phyloP scores from a whole-genome alignment of 2,797 vertebrate genomes.

The Harpagifer antarcticus region DNA sequence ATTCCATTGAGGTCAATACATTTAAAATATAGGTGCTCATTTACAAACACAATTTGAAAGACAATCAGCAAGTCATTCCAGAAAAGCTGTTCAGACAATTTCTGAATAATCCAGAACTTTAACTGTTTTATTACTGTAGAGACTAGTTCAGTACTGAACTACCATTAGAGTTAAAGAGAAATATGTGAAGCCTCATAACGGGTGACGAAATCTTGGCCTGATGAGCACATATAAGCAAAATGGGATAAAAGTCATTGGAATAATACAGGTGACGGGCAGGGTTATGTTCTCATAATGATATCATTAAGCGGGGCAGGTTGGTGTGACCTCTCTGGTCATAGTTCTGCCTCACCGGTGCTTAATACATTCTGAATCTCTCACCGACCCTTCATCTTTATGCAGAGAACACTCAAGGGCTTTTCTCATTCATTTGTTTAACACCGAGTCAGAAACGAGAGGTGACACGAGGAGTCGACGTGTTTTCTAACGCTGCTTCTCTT shows the following conservation, averaged over 20 bases:
- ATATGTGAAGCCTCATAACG: not conserved
- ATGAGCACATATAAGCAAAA: not conserved
- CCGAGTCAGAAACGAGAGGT: not conserved
- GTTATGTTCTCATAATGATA: conserved; percentile 19
- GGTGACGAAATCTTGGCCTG: not conserved
- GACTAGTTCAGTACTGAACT: not conserved
- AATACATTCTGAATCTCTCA: conserved; percentile 37
- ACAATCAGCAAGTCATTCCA: too few relatives aligned
- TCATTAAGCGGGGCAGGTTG: conserved; percentile 31
- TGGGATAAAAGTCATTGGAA: conserved; percentile 13
- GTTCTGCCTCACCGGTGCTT: conserved; percentile 34
- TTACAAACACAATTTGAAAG: too few relatives aligned
- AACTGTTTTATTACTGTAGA: too few relatives aligned
- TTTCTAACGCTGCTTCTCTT: not conserved
- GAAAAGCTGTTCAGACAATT: too few relatives aligned
- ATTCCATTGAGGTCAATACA: too few relatives aligned
- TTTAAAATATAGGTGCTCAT: too few relatives aligned
- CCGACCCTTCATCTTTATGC: conserved; percentile 26
- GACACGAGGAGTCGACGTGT: not conserved
- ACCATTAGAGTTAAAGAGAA: not conserved
- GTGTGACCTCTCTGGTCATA: conserved; percentile 32
- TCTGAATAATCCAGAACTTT: too few relatives aligned
- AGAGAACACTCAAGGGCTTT: conserved; percentile 30
- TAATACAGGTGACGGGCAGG: not conserved
- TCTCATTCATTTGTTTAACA: conserved; percentile 24